These are phyloP conservation scores for Rutilus rutilus DNA, from an alignment of 2,113 vertebrate genomes.

Conservation along the genomic window DNA sequence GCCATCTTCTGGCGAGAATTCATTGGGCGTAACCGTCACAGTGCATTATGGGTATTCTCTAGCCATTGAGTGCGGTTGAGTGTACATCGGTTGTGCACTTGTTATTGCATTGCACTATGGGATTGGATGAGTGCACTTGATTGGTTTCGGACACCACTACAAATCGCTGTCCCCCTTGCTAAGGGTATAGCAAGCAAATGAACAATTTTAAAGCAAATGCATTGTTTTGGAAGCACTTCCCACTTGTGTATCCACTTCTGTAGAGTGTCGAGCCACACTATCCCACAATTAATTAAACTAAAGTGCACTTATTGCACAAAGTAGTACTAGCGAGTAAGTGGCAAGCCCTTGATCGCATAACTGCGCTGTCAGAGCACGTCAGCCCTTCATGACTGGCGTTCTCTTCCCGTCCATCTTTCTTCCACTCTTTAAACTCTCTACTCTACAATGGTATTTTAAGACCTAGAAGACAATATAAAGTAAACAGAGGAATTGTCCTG, in stretches of 20 bases:
- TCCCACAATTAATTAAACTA: neutral
- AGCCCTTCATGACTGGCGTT: neutral
- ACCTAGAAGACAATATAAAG: conserved; percentile 61
- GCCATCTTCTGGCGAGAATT: too few species aligned
- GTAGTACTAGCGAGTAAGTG: neutral
- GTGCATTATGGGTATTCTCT: too few species aligned
- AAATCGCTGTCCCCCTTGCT: too few species aligned
- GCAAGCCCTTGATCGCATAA: neutral
- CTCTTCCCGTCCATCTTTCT: conserved; percentile 9
- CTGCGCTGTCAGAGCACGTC: neutral
- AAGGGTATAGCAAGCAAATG: neutral
- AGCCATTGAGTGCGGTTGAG: too few species aligned
- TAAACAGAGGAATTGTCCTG: conserved; percentile 61
- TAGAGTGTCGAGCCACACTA: neutral
- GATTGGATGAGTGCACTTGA: too few species aligned
- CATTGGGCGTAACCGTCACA: too few species aligned
- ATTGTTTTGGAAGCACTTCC: neutral
- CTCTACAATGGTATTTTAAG: conserved; percentile 61
- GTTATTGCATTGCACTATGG: too few species aligned
- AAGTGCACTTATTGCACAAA: conserved; percentile 22
- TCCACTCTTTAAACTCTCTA: conserved; percentile 34
- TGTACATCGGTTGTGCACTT: too few species aligned
- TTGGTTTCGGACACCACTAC: too few species aligned
- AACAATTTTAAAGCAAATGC: neutral
- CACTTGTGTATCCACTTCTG: neutral